These are phyloP conservation scores for Conopomorpha cramerella DNA, from an alignment of 1,140 invertebrate genomes.

Conservation along the genomic window DNA sequence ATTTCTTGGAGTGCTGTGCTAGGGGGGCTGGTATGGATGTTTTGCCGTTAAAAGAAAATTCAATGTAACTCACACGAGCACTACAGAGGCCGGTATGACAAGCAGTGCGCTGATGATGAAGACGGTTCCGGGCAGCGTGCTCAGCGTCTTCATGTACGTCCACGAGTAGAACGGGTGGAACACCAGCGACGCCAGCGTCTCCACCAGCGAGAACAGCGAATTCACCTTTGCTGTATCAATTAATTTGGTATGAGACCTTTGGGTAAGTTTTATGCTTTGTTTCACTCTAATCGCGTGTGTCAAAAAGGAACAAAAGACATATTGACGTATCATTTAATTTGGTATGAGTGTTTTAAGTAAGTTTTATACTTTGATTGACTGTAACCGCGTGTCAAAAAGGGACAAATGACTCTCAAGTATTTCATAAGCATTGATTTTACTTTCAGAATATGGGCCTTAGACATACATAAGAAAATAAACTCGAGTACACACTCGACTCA, in stretches of 20 bases:
- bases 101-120: slow-evolving; percentile 34
- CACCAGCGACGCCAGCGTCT: slow-evolving; percentile 36
- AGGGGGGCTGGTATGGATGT: no score
- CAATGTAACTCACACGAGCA: slow-evolving; percentile 27
- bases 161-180: slow-evolving; percentile 48
- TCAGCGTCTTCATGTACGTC: slow-evolving; percentile 43
- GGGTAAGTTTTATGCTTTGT: no score
- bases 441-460: no score
- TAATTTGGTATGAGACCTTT: no score
- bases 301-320: neutral
- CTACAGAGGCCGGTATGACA: slow-evolving; percentile 26
- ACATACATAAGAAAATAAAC: no score
- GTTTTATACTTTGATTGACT: neutral
- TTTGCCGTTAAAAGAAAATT: neutral
- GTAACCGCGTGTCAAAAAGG: neutral
- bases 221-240: slow-evolving; percentile 43
- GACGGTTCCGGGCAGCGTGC: slow-evolving; percentile 30
- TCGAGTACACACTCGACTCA: no score
- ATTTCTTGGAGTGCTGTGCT: no score
- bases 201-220: slow-evolving; percentile 42
- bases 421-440: no score
- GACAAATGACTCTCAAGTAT: neutral
- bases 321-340: neutral
- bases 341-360: neutral
- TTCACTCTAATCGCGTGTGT: neutral